Conservation (phyloP, 2,888 invertebrate species). For the Dryadula phaetusa region DNA sequence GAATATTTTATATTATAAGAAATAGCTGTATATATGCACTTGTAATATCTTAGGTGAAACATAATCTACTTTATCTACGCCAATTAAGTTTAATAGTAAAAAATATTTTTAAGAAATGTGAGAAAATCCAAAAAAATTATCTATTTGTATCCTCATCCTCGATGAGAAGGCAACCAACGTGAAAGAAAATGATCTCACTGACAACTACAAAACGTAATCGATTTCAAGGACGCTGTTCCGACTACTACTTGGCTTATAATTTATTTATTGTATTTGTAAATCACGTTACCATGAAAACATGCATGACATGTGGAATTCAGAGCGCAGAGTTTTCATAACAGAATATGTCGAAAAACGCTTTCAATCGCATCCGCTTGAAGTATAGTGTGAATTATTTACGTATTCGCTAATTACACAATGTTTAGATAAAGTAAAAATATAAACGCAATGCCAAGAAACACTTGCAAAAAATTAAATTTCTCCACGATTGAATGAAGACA, state of each 20-base stretch:
- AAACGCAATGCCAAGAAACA: neutral
- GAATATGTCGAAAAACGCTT: constrained; percentile 22
- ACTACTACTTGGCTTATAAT: neutral
- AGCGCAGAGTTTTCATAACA: constrained; percentile 19
- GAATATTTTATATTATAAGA: too few species aligned
- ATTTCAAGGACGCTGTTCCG: constrained; percentile 10
- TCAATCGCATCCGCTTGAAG: constrained; percentile 17
- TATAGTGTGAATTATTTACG: constrained; percentile 6
- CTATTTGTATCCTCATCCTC: neutral
- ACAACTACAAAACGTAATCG: constrained; percentile 5
- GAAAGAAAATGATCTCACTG: neutral
- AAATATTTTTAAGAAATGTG: too few species aligned
- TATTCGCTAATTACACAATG: constrained; percentile 4
- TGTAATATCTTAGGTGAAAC: too few species aligned
- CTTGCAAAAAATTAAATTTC: neutral
- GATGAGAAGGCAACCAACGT: neutral
- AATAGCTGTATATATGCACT: too few species aligned
- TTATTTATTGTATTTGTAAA: constrained; percentile 29
- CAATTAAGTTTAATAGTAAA: too few species aligned
- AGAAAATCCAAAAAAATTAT: too few species aligned
- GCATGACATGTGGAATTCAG: constrained; percentile 19
- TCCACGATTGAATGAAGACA: too few species aligned
- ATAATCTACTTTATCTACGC: too few species aligned
- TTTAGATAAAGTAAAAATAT: constrained; percentile 5
- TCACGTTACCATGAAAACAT: constrained; percentile 22